Evolutionary conservation across 2,797 vertebrate genomes (phyloP).

Genomic region (Notolepis coatsorum): DNA sequence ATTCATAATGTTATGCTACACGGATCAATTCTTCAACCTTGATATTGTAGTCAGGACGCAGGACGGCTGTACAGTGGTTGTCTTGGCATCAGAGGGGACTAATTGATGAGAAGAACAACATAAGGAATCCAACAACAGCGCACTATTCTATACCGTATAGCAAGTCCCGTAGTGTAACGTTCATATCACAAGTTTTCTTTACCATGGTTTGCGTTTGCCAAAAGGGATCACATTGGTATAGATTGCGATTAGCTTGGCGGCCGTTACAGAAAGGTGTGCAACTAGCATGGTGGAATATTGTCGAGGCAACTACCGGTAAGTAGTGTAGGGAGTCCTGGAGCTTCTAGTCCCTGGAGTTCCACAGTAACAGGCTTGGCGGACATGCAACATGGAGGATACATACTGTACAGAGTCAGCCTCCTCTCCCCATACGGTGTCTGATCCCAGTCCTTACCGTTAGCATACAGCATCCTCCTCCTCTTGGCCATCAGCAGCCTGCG

Average conservation of each 20-base stretch:
- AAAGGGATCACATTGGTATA: background rate
- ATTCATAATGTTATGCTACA: background rate
- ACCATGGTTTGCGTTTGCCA: no score
- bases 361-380: slow-evolving; percentile 71
- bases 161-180: slow-evolving; percentile 14
- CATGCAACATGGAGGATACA: slow-evolving; percentile 84
- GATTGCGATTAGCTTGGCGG: slow-evolving; percentile 15
- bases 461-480: slow-evolving; percentile 13
- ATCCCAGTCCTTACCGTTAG: slow-evolving; percentile 31
- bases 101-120: slow-evolving; percentile 35
- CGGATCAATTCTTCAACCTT: background rate
- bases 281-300: slow-evolving; percentile 3
- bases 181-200: background rate
- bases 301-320: slow-evolving; percentile 30
- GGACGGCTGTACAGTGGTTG: slow-evolving; percentile 21
- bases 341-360: slow-evolving; percentile 46
- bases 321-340: no score
- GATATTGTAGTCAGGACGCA: no score
- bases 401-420: slow-evolving; percentile 25
- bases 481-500: slow-evolving; percentile 76
- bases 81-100: slow-evolving; percentile 25
- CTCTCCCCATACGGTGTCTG: slow-evolving; percentile 24
- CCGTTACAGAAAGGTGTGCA: slow-evolving; percentile 19
- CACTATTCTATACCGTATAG: background rate
- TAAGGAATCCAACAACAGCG: slow-evolving; percentile 13